Conservation (phyloP, 2,113 vertebrate species). For the Saiga tatarica region DNA sequence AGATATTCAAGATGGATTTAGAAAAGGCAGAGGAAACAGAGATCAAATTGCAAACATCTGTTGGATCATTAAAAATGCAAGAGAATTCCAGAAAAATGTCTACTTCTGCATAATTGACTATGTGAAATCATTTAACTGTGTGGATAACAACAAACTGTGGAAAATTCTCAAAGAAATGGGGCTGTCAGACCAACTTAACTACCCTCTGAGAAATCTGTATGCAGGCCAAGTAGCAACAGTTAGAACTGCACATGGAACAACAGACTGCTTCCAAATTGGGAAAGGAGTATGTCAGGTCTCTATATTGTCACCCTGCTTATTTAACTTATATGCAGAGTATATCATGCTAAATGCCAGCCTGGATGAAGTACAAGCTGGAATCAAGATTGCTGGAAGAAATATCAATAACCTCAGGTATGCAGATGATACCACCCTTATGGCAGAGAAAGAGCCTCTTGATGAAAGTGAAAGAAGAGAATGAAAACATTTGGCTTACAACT, state of each 20-base stretch:
- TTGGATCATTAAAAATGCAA: not conserved
- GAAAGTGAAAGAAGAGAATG: not conserved
- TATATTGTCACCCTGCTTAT: not conserved
- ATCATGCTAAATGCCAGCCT: not conserved
- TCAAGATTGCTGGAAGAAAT: not conserved
- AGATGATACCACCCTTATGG: not conserved
- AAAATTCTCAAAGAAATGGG: not conserved
- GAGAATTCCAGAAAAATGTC: not conserved
- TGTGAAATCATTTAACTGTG: not conserved
- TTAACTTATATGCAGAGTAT: not conserved
- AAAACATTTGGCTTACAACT: not conserved
- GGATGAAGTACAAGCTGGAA: not conserved
- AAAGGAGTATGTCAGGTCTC: not conserved
- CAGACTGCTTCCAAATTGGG: not conserved
- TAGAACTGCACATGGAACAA: not conserved
- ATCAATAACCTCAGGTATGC: not conserved
- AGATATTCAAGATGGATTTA: not conserved
- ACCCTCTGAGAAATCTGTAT: not conserved
- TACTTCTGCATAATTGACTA: not conserved
- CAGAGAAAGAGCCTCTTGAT: not conserved
- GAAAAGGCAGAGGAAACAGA: not conserved
- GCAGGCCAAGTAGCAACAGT: not conserved
- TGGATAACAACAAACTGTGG: not conserved
- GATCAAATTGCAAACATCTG: not conserved
- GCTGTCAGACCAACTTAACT: not conserved